Base-by-base conservation (phyloP, 2,888 invertebrate genomes). In the Drosophila gaucha region DNA sequence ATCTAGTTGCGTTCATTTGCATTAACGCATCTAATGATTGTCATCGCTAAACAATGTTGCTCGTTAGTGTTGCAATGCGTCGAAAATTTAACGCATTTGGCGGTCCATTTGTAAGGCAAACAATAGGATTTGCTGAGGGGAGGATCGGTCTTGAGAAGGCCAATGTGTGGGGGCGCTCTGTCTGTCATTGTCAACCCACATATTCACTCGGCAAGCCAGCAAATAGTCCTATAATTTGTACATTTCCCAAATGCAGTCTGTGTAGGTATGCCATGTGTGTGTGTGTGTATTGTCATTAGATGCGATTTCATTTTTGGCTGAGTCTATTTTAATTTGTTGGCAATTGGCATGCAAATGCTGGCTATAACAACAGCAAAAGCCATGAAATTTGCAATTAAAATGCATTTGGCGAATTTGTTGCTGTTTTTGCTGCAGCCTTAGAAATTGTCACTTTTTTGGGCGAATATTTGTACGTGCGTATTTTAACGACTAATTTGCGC, bases 21-120 rank as follows among this genome's bases (percentile, higher is more conserved):
- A 89, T 88, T 89, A 86, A 89, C 83, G 82, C 82, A 83, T 89
- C 83, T 83, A 89, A 89, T 88, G 84, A 82, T 80, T 80, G 78
- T 76, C 89, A 83, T 83, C 88, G 84, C 77, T 86, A 83, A 89
- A 86, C 85, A 86, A 86, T 88, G 86, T 71, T 71, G 75, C 85
- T 78, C 82, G 89, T 86, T 88, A 88, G 89, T 67, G 86, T 69
- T 54, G 59, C 60, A 49, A 41, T 47, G 56, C 66, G 49, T 16
- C 44, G 50, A 63, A 74, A 74, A 58, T 74, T 51, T 39, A 46
- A 73, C 73, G 62, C 50, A 60, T 58, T 77, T 30, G 60, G 55
- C 55, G 58, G 51, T 55, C 56, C 65, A 49, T 71, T 58, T 62
- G 47, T 44, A 52, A 35, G 16, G 38, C 67, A 49, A 62, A 58